Conservation (phyloP, 2,797 vertebrate genomes). For the Danio albolineatus region DNA sequence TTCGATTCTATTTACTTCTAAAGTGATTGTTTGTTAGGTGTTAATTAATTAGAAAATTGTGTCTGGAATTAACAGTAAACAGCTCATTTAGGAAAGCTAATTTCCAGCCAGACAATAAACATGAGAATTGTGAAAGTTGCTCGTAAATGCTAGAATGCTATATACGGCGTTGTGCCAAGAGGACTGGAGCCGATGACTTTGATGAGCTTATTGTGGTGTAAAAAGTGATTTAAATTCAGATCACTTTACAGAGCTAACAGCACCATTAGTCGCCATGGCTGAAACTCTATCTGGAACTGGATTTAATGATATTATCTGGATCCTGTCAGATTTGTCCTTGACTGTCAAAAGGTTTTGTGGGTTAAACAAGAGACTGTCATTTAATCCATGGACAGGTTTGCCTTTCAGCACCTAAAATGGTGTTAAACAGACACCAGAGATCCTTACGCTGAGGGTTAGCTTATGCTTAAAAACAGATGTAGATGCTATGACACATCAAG, state of each 20-base stretch:
- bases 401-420: conserved; percentile 6
- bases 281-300: conserved; percentile 61
- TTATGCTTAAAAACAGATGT: conserved; percentile 14
- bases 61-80: conserved; percentile 3
- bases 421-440: conserved; percentile 23
- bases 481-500: background rate
- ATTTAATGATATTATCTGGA: conserved; percentile 71
- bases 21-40: conserved; percentile 55
- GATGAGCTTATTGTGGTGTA: conserved; percentile 40
- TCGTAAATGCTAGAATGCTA: conserved; percentile 16
- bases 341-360: conserved; percentile 68
- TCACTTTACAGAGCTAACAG: conserved; percentile 35
- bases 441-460: conserved; percentile 19
- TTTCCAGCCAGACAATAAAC: background rate
- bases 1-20: conserved; percentile 59
- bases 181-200: conserved; percentile 6
- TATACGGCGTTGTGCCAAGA: background rate
- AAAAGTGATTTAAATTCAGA: conserved; percentile 44
- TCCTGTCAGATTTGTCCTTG: conserved; percentile 67
- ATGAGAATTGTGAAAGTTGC: conserved; percentile 3
- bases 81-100: conserved; percentile 1
- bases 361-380: conserved; percentile 63
- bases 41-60: conserved; percentile 45
- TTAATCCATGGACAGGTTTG: conserved; percentile 74
- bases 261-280: conserved; percentile 46